A percentile compares a stretch with the other conserved stretches of the same genome.
These are phyloP conservation scores for Poecilia wingei DNA, from an alignment of 2,797 vertebrate species.

Conservation along the genomic window DNA sequence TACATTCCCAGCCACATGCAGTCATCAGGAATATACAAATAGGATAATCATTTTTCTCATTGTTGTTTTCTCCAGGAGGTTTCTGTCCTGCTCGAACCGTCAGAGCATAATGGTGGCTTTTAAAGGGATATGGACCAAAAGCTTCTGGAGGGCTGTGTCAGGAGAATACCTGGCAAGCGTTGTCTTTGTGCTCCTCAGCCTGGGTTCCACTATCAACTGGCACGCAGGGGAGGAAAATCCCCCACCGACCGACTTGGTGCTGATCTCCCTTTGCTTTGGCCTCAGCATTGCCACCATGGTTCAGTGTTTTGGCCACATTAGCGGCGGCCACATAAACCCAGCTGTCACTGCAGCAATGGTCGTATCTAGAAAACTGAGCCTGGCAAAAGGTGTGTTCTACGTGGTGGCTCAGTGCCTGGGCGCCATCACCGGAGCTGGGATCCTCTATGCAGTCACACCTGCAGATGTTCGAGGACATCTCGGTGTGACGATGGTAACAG, in stretches of 20 bases:
- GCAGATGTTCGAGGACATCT: constrained; percentile 82
- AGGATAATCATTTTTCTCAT: constrained; percentile 71
- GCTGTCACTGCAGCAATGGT: constrained; percentile 94
- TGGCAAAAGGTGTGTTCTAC: constrained; percentile 93
- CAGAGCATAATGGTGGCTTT: constrained; percentile 90
- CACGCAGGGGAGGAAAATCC: constrained; percentile 80
- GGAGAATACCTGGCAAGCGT: constrained; percentile 93
- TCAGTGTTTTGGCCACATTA: constrained; percentile 95
- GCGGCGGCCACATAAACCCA: constrained; percentile 94
- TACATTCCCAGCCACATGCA: constrained; percentile 57
- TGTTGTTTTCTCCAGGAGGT: constrained; percentile 84
- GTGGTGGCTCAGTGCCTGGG: constrained; percentile 91
- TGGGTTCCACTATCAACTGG: constrained; percentile 95
- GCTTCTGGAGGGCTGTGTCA: constrained; percentile 93
- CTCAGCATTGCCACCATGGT: constrained; percentile 96
- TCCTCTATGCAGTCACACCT: constrained; percentile 91
- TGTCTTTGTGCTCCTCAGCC: constrained; percentile 91
- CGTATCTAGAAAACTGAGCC: constrained; percentile 90
- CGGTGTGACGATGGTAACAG: constrained; percentile 88
- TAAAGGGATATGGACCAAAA: constrained; percentile 95
- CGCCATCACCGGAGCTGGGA: constrained; percentile 87
- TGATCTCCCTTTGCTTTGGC: constrained; percentile 95
- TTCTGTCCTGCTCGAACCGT: constrained; percentile 82
- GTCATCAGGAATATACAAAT: constrained; percentile 64
- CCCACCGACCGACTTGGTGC: constrained; percentile 88